Evolutionary conservation across 23 tunicate genomes (phyloP).

Genomic region (Oikopleura albicans): DNA sequence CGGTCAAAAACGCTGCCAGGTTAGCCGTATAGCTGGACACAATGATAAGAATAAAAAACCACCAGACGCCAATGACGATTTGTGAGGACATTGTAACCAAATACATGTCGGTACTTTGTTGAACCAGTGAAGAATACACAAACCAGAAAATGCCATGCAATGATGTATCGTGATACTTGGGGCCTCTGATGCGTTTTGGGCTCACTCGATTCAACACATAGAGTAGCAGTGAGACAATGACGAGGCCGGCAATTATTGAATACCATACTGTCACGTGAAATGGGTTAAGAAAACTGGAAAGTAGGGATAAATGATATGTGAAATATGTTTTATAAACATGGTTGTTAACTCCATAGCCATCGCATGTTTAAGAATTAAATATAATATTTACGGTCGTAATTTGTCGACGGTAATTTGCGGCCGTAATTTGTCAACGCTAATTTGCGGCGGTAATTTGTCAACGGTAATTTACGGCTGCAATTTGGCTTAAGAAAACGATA

Average conservation of each 20-base stretch:
- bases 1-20: conserved; percentile 55
- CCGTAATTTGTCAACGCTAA: too few species aligned
- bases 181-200: conserved; percentile 26
- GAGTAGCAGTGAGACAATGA: conserved; percentile 33
- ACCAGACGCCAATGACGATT: conserved; percentile 69
- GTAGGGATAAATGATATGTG: too few species aligned
- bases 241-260: conserved; percentile 37
- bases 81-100: conserved; percentile 42
- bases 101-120: conserved; percentile 54
- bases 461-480: too few species aligned
- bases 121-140: conserved; percentile 52
- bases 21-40: conserved; percentile 56
- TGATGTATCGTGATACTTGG: conserved; percentile 27
- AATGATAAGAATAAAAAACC: conserved; percentile 53
- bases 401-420: too few species aligned
- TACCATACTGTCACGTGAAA: conserved; percentile 47
- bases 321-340: too few species aligned
- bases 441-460: too few species aligned
- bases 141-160: conserved; percentile 52
- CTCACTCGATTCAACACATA: conserved; percentile 38
- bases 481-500: too few species aligned
- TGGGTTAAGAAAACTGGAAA: conserved; percentile 42
- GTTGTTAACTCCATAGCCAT: too few species aligned
- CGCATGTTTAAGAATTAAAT: too few species aligned
- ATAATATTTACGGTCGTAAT: too few species aligned